Evolutionary conservation across 1,140 invertebrate genomes (phyloP).

Genomic region (Latrodectus geometricus): DNA sequence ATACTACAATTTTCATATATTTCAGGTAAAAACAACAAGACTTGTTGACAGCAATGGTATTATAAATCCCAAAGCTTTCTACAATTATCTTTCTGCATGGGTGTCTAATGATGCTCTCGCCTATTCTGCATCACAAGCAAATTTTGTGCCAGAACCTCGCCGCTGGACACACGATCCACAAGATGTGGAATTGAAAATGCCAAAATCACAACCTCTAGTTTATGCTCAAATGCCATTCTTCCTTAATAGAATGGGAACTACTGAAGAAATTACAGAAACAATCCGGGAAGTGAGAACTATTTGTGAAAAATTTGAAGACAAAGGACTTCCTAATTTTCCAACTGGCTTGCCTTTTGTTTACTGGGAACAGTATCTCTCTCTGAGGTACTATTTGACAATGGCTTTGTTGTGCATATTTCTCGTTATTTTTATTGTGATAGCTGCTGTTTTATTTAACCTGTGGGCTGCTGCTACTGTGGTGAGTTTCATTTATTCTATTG

Average conservation of each 20-base stretch:
- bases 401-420: conserved; percentile 82
- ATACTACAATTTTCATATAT: neutral
- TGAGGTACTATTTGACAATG: conserved; percentile 82
- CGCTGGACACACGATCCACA: conserved; percentile 82
- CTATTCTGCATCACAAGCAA: conserved; percentile 88
- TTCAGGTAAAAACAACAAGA: conserved; percentile 72
- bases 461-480: conserved; percentile 85
- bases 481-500: conserved; percentile 6
- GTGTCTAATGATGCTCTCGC: conserved; percentile 91
- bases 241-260: conserved; percentile 76
- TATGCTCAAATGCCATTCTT: conserved; percentile 98
- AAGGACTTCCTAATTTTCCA: conserved; percentile 95
- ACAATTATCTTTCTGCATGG: conserved; percentile 98
- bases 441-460: conserved; percentile 82
- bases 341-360: conserved; percentile 92
- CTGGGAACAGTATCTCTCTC: conserved; percentile 96
- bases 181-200: conserved; percentile 89
- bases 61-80: conserved; percentile 96
- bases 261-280: conserved; percentile 85
- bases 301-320: conserved; percentile 86
- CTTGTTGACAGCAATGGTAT: conserved; percentile 90
- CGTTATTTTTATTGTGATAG: conserved; percentile 80
- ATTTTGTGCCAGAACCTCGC: conserved; percentile 86
- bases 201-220: conserved; percentile 89
- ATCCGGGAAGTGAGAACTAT: conserved; percentile 82